Percentiles rank a stretch among this genome's conserved stretches.
phyloP scores from a whole-genome alignment of 1,140 invertebrate species.

The Diachasmimorpha longicaudata region DNA sequence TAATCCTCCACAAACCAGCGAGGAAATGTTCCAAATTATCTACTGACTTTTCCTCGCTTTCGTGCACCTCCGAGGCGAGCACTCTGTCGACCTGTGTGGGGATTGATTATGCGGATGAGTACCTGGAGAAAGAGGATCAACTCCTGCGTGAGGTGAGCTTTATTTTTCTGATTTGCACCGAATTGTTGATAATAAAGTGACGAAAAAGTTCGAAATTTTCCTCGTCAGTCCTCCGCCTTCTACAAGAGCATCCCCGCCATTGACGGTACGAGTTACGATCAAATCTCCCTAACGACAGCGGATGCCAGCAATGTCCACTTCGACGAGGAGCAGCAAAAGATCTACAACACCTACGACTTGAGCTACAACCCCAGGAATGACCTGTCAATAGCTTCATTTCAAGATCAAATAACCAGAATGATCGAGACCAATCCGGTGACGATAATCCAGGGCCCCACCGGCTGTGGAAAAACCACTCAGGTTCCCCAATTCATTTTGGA shows the following conservation, averaged over 20 bases:
- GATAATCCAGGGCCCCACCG: conserved; percentile 89
- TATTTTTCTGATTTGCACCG: not conserved
- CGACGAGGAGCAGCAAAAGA: conserved; percentile 36
- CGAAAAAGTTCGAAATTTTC: conserved; percentile 1
- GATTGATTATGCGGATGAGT: conserved; percentile 45
- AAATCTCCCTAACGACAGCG: conserved; percentile 45
- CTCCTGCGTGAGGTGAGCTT: conserved; percentile 40
- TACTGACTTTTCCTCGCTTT: not conserved
- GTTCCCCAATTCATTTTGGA: conserved; percentile 90
- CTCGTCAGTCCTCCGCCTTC: conserved; percentile 25
- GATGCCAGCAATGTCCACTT: conserved; percentile 22
- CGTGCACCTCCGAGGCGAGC: not conserved
- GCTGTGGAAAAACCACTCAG: conserved; percentile 82
- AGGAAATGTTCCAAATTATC: not conserved
- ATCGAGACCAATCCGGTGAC: conserved; percentile 73
- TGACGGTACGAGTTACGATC: conserved; percentile 31
- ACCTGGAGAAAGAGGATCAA: conserved; percentile 44
- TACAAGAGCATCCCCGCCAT: not conserved
- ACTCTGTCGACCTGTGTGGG: conserved; percentile 9
- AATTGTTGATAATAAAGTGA: not conserved
- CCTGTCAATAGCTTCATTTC: conserved; percentile 35
- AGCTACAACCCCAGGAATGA: conserved; percentile 34
- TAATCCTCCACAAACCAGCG: not conserved
- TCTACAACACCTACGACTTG: conserved; percentile 52
- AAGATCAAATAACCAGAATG: conserved; percentile 66